Evolutionary conservation across 2,113 vertebrate genomes (phyloP), one percentile per base, ranked within the genome.

Genomic region (Caretta caretta): DNA sequence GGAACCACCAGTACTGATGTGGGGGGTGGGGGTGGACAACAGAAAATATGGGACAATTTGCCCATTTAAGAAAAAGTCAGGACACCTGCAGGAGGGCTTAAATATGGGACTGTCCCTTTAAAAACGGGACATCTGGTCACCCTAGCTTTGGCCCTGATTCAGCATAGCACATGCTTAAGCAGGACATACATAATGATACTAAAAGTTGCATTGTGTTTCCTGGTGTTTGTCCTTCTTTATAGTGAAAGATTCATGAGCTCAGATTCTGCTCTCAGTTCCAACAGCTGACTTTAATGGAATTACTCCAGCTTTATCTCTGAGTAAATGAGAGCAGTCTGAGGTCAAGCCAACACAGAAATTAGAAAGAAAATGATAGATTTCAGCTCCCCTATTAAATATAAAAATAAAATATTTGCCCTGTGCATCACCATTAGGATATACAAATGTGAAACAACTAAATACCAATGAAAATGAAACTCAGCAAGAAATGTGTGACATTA

Each of bases 401-500:
- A 79, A 78, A 95, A 80, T 62, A 93, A 96, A 96, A 95, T 94
- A 96, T 97, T 96, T 97, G 38, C 76, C 92, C 83, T 90, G 86
- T 95, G 95, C 25, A 38, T 91, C 88, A 95, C 84, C 93, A 96
- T 35, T 35, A 31, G 83, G 93, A 29, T 94, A 72, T 76, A 81
- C 88, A 95, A 96, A 95, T 94, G 94, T 5, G 92, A 81, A 95
- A 92, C 51, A 94, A 96, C 82, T 65, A 35, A 35, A 65, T 65
- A 65, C 29, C 13, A 65, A 35, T 65, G 62, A 65, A 65, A 65
- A 65, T 65, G 62, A 65, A 65, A 16, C 14, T 35, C 62, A 65
- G 62, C 62, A 31, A 65, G 31, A 65, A 35, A 31, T 65, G 27
- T 29, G 14, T 65, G 99, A 99, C 99, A 0, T 98, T 99, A 98